A percentile compares a stretch with the other conserved stretches of the same genome.
These are phyloP conservation scores for Peribatodes rhomboidaria DNA, from an alignment of 2,888 invertebrate genomes.

Conservation along the genomic window DNA sequence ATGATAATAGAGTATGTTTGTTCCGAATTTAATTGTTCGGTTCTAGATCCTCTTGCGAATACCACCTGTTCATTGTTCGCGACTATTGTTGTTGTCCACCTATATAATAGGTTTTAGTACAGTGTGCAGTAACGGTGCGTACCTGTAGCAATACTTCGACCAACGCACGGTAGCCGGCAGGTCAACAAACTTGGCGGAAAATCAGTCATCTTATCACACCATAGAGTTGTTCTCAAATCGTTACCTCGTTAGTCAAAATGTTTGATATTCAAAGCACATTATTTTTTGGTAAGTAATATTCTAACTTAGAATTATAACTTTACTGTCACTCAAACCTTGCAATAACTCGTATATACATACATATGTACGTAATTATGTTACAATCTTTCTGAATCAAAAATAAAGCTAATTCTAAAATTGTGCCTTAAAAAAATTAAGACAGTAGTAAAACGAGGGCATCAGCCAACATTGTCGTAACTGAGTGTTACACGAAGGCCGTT, in stretches of 20 bases:
- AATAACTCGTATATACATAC: background rate
- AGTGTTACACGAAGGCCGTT: conserved; percentile 7
- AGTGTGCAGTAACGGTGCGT: background rate
- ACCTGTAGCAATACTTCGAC: conserved; percentile 10
- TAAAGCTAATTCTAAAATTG: background rate
- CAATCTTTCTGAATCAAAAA: background rate
- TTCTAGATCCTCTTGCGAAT: conserved; percentile 17
- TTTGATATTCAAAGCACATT: no score
- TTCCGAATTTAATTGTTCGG: conserved; percentile 20
- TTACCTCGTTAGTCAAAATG: background rate
- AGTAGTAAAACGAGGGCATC: conserved; percentile 3
- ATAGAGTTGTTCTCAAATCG: background rate
- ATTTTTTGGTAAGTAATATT: background rate
- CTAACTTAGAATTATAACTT: background rate
- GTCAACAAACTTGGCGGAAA: conserved; percentile 22
- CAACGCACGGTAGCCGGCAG: conserved; percentile 8
- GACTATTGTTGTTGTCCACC: conserved; percentile 5
- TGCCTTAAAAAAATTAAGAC: background rate
- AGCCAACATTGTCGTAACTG: conserved; percentile 10
- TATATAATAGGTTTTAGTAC: conserved; percentile 6
- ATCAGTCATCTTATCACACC: background rate
- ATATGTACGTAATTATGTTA: background rate
- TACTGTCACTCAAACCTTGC: background rate
- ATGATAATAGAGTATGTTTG: conserved; percentile 10
- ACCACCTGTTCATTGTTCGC: conserved; percentile 23